phyloP scores from a whole-genome alignment of 2,888 invertebrate species.

The Callyntrura sp. region DNA sequence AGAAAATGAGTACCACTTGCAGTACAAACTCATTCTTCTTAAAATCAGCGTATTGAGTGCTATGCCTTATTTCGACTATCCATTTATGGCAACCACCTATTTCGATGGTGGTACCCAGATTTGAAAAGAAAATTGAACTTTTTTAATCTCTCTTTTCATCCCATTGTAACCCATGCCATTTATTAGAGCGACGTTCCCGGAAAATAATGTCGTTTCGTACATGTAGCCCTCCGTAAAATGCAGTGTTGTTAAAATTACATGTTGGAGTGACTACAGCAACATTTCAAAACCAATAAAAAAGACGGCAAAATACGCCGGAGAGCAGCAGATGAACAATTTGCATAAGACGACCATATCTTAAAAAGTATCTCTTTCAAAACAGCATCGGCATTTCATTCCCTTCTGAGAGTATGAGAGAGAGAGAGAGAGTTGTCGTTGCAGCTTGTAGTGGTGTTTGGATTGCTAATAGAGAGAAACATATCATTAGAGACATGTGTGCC shows the following conservation, averaged over 20 bases:
- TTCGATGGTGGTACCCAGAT: neutral
- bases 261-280: neutral
- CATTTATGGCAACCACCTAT: constrained; percentile 4
- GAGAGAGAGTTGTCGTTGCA: too few relatives aligned
- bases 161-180: constrained; percentile 29
- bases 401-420: neutral
- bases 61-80: neutral
- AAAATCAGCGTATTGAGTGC: neutral
- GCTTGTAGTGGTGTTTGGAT: neutral
- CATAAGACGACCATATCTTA: constrained; percentile 34
- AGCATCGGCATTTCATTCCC: constrained; percentile 1
- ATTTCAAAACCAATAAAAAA: constrained; percentile 31
- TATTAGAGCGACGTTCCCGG: neutral
- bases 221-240: neutral
- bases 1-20: neutral
- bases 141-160: constrained; percentile 51
- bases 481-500: constrained; percentile 52
- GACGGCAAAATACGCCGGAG: neutral
- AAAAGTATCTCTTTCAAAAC: neutral
- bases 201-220: neutral
- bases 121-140: neutral
- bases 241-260: neutral
- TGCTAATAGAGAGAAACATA: constrained; percentile 22
- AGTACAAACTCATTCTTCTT: neutral
- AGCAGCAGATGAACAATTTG: constrained; percentile 30